Evolutionary conservation across 1,140 invertebrate species (phyloP).

Genomic region (Druon quercuslanigerum): DNA sequence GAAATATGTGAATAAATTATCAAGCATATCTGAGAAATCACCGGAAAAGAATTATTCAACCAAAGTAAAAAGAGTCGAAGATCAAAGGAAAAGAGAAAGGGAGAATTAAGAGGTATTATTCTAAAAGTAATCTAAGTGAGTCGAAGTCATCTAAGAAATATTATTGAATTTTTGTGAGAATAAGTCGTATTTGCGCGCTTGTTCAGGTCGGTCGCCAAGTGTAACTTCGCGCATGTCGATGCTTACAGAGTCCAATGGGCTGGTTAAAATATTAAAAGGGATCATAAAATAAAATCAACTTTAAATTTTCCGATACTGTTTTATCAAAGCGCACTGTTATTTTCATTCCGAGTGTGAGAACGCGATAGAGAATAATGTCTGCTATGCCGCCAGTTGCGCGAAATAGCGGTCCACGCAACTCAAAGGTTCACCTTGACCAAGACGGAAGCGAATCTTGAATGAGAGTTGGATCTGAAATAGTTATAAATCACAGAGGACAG

Average conservation of each 20-base stretch:
- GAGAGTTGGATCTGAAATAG: constrained; percentile 56
- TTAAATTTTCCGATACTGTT: constrained; percentile 40
- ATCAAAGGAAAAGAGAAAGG: background rate
- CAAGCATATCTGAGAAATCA: background rate
- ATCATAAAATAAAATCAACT: constrained; percentile 37
- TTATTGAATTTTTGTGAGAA: too few species aligned
- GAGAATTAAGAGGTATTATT: background rate
- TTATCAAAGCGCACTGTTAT: background rate
- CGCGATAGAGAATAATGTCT: constrained; percentile 50
- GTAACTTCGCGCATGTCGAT: too few species aligned
- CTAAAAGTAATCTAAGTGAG: background rate
- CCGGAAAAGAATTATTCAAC: background rate
- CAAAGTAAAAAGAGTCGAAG: background rate
- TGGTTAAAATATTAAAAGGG: too few species aligned
- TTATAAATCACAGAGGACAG: constrained; percentile 68
- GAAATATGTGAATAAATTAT: background rate
- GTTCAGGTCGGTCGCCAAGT: too few species aligned
- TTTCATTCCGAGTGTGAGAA: constrained; percentile 34
- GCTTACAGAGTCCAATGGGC: too few species aligned
- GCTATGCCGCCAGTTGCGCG: constrained; percentile 31
- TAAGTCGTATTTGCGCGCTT: too few species aligned
- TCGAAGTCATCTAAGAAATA: too few species aligned
- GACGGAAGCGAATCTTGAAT: constrained; percentile 54
- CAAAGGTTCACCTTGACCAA: constrained; percentile 58
- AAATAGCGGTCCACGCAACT: constrained; percentile 46